Evolutionary conservation across 1,140 invertebrate species (phyloP).

Genomic region (Dryas iulia): DNA sequence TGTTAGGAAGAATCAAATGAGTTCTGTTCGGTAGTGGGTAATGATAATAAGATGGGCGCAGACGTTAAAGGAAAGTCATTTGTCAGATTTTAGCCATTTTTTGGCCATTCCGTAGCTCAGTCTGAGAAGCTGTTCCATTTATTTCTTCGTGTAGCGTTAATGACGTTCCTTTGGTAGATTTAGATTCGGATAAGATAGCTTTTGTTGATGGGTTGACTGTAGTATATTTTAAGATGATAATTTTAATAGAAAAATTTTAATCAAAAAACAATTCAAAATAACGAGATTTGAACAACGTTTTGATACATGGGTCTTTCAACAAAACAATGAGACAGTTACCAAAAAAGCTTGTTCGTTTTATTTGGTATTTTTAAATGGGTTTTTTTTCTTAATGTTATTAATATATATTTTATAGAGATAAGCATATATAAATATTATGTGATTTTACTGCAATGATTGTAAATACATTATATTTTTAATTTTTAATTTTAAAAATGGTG

Average conservation of each 20-base stretch:
- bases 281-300: no score
- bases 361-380: no score
- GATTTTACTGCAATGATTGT: no score
- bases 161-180: constrained; percentile 46
- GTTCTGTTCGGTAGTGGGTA: constrained; percentile 77
- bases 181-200: background rate
- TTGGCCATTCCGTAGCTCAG: constrained; percentile 66
- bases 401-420: no score
- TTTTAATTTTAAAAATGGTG: no score
- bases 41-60: constrained; percentile 80
- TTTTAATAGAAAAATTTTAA: background rate
- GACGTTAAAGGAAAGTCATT: constrained; percentile 80
- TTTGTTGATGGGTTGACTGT: background rate
- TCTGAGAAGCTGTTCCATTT: constrained; percentile 77
- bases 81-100: constrained; percentile 78
- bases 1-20: constrained; percentile 74
- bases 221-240: background rate
- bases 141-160: constrained; percentile 59
- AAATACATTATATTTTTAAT: no score
- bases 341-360: no score
- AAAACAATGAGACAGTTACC: no score
- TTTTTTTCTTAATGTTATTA: no score
- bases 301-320: no score
- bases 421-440: no score
- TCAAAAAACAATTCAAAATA: background rate